Percentiles rank a stretch among this genome's conserved stretches.
Evolutionary conservation across 2,797 vertebrate species (phyloP).

Genomic region (Todus mexicanus): DNA sequence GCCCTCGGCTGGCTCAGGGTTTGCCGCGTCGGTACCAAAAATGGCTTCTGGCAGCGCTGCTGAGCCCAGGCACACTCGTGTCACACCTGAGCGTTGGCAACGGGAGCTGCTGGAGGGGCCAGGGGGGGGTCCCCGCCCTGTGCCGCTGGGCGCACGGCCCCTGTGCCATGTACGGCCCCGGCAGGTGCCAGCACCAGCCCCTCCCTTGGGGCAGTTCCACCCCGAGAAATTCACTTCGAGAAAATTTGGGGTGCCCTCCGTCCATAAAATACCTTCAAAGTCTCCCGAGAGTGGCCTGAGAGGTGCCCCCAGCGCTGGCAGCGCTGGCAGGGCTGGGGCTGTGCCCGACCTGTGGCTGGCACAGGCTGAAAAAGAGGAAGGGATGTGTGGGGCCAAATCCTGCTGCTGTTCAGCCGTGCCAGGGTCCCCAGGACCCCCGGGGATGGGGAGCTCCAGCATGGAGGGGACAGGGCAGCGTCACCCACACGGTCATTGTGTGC

Average conservation of each 20-base stretch:
- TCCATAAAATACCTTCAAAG: not conserved
- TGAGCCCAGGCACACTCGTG: not conserved
- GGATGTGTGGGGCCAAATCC: rapidly evolving
- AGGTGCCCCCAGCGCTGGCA: too few relatives aligned
- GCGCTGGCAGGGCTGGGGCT: not conserved
- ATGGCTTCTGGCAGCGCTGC: not conserved
- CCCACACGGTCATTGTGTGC: not conserved
- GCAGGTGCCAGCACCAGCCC: rapidly evolving
- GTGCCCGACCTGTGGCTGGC: not conserved
- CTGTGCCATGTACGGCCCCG: rapidly evolving
- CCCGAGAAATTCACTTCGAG: too few relatives aligned
- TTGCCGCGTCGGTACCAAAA: not conserved
- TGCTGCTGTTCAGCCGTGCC: not conserved
- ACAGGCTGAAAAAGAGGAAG: slow-evolving; percentile 19
- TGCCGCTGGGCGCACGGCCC: rapidly evolving
- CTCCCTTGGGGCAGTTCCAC: not conserved
- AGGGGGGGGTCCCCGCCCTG: not conserved
- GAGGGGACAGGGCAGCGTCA: not conserved
- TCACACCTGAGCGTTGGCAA: rapidly evolving
- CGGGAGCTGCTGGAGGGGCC: not conserved
- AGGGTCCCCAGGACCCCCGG: rapidly evolving
- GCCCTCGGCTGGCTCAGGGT: rapidly evolving
- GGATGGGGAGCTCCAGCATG: not conserved
- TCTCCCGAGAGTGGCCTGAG: not conserved
- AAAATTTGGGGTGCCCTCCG: rapidly evolving